Percentiles rank a stretch among this genome's conserved stretches.
Conservation (phyloP, 2,888 invertebrate genomes). For the Ashinkailepas kermadecensis region DNA sequence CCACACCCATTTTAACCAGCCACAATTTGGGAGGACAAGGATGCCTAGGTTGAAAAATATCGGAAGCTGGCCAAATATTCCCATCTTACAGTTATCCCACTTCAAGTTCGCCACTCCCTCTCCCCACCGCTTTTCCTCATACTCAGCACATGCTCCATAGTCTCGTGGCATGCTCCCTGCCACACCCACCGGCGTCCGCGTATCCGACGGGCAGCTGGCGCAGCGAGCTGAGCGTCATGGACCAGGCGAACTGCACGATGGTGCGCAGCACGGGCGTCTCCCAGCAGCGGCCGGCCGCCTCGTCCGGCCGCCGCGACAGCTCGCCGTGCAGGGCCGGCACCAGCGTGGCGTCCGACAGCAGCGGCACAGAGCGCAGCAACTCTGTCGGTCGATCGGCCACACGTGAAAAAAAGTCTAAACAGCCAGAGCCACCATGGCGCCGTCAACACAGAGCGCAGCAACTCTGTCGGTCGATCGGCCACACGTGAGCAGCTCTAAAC, state of each 20-base stretch:
- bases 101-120: too few species aligned
- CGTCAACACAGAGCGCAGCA: constrained; percentile 40
- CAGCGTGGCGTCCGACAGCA: constrained; percentile 41
- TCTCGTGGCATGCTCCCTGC: too few species aligned
- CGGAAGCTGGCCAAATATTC: too few species aligned
- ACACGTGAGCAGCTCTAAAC: too few species aligned
- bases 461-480: too few species aligned
- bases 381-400: constrained; percentile 36
- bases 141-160: too few species aligned
- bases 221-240: constrained; percentile 57
- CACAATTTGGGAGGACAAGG: too few species aligned
- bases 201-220: constrained; percentile 47
- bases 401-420: too few species aligned
- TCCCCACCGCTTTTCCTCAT: too few species aligned
- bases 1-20: too few species aligned
- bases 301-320: constrained; percentile 33
- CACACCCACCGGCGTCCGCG: background rate
- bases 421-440: constrained; percentile 37
- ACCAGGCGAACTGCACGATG: constrained; percentile 60
- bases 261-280: constrained; percentile 43
- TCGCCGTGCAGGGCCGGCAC: constrained; percentile 48
- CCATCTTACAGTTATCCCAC: too few species aligned
- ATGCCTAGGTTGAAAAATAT: too few species aligned
- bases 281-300: constrained; percentile 27
- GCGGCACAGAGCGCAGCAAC: constrained; percentile 39